Evolutionary conservation across 2,113 vertebrate species (phyloP).

Genomic region (Dipodomys stephensi): DNA sequence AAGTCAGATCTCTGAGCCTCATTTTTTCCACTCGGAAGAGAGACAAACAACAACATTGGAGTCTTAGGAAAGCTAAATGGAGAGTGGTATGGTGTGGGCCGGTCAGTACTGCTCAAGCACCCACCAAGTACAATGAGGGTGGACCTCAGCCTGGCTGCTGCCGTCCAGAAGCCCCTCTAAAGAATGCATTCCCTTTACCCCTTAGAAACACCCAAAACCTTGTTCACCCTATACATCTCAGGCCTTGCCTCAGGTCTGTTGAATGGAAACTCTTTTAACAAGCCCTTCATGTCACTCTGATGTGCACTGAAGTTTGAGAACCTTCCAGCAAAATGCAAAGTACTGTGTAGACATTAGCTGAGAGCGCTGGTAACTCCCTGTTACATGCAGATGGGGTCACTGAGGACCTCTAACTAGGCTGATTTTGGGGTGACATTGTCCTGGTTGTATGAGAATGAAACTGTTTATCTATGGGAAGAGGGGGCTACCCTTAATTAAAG

Average conservation of each 20-base stretch:
- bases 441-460: background rate
- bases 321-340: background rate
- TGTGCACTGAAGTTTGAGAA: background rate
- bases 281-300: background rate
- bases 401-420: background rate
- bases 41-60: background rate
- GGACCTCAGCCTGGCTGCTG: rapidly evolving
- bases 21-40: background rate
- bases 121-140: background rate
- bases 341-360: background rate
- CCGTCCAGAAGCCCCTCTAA: background rate
- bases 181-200: too few species aligned
- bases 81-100: background rate
- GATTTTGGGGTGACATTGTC: background rate
- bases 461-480: background rate
- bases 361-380: background rate
- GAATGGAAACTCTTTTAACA: background rate
- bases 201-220: background rate
- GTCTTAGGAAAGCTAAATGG: background rate
- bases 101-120: background rate
- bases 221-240: background rate
- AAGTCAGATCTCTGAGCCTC: background rate
- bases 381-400: background rate
- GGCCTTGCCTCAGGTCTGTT: background rate
- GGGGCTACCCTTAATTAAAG: conserved; percentile 58